Base-by-base conservation (phyloP, 2,113 vertebrate species). In the Petrocephalus microphthalmus region DNA sequence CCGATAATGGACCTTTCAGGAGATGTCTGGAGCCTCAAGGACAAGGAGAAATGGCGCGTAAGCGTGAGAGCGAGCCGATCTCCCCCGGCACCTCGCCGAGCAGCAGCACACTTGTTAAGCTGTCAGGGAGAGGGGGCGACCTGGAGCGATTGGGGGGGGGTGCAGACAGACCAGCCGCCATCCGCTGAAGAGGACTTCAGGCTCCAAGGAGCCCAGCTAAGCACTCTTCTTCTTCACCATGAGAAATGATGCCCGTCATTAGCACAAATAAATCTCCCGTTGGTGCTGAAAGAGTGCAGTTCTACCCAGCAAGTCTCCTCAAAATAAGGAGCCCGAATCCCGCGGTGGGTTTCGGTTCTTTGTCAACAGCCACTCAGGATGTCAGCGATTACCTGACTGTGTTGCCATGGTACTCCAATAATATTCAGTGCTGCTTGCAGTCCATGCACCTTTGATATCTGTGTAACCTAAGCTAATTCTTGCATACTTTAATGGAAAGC, bases 1-100 rank as follows among this genome's bases (percentile, higher is more conserved):
- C 42, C 89, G 83, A 90, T 92, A 92, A 91, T 89, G 89, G 91
- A 89, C 88, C 89, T 91, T 89, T 92, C 89, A 88, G 87, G 89
- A 88, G 85, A 78, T 84, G 67, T 91, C 89, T 89, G 87, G 88
- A 91, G 74, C 89, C 85, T 91, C 90, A 92, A 90, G 88, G 87
- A 91, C 89, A 87, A 86, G 87, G 87, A 87, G 88, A 92, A 91
- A 91, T 89, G 92, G 87, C 89, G 90, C n/a, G 54, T 85, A 74
- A 53, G 88, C 85, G 84, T 89, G 89, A 89, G 88, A 90, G 83
- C 2, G 47, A 88, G 45, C 37, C 10, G 57, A 88, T 87, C 89
- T 49, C 53, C 71, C 13, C 87, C 60, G 60, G 86, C 45, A 15
- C 13, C n/a, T 54, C 25, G 29, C 25, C 60, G 67, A 56, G 81